Base-by-base conservation (phyloP, 2,797 vertebrate genomes). In the Eupleurogrammus muticus region DNA sequence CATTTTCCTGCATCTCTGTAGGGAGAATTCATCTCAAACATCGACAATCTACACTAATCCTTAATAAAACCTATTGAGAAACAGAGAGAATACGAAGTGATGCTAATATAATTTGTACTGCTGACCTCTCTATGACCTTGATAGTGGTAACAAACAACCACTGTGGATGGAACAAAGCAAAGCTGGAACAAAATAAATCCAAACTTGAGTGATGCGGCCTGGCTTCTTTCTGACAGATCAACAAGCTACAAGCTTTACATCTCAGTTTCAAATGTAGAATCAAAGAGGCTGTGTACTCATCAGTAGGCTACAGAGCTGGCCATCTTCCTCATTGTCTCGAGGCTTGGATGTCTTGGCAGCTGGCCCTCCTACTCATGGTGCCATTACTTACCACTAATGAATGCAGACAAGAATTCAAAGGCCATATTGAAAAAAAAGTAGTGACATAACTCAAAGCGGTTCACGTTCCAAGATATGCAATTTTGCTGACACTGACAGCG, bases 201-300 rank as follows among this genome's bases (percentile, higher is more conserved):
- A 70, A 65, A 84, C 53, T 74, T 77, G 66, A 88, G 61, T 79
- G 80, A 87, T 78, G 84, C 63, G 72, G 64, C 28, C 72, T 75
- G 46, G 70, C 81, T 65, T 79, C 58, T 66, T 77, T 70, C 65
- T 87, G 89, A 87, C 86, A 86, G 67, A 81, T 70, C 68, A 66
- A 51, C 48, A 1, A 73, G 83, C 77, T 75, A 76, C 67, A 74
- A 71, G 84, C 81, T 81, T 79, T 74, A 84, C 70, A 86, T 82
- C 75, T 89, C 73, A 70, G 71, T 82, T 89, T 87, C 77, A 86
- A 85, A 86, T 80, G 73, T 56, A 83, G 73, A 88, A 88, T 89
- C 86, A 87, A 89, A 88, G 87, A 63, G 54, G 54, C 77, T 72
- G 79, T 77, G 87, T 76, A 66, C 75, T 89, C 87, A 83, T 89